Conservation (phyloP, 2,113 vertebrate species). For the Progne subis region DNA sequence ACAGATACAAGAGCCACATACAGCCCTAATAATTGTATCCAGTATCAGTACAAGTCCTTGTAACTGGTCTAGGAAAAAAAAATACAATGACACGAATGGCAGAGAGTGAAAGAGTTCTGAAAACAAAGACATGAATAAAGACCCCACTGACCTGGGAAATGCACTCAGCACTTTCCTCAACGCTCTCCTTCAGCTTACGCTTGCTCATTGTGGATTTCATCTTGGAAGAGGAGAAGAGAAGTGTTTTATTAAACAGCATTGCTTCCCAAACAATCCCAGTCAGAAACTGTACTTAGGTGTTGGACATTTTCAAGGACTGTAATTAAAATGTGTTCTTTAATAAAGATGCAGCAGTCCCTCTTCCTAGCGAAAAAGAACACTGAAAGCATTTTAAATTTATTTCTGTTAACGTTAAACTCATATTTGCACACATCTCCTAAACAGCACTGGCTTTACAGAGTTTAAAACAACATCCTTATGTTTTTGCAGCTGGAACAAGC, state of each 20-base stretch:
- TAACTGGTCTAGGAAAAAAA: neutral
- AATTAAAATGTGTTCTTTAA: rapidly evolving
- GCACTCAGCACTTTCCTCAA: constrained; percentile 71
- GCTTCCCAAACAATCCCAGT: neutral
- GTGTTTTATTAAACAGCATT: neutral
- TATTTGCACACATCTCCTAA: neutral
- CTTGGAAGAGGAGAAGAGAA: neutral
- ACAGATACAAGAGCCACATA: neutral
- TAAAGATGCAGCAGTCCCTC: neutral
- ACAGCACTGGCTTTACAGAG: neutral
- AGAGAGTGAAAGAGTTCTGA: neutral
- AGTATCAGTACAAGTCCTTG: neutral
- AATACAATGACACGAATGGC: rapidly evolving
- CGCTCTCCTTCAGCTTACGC: constrained; percentile 77
- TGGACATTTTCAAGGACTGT: neutral
- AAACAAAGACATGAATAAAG: neutral
- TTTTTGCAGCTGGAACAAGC: neutral
- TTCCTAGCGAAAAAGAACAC: neutral
- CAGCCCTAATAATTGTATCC: neutral
- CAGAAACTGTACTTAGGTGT: neutral
- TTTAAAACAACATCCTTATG: neutral
- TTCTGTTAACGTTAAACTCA: neutral
- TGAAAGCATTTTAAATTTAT: neutral
- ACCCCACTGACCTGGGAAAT: constrained; percentile 82
- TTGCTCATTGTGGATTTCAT: constrained; percentile 74